Base-by-base conservation (phyloP, 2,888 invertebrate species). In the Sepioteuthis lessoniana region DNA sequence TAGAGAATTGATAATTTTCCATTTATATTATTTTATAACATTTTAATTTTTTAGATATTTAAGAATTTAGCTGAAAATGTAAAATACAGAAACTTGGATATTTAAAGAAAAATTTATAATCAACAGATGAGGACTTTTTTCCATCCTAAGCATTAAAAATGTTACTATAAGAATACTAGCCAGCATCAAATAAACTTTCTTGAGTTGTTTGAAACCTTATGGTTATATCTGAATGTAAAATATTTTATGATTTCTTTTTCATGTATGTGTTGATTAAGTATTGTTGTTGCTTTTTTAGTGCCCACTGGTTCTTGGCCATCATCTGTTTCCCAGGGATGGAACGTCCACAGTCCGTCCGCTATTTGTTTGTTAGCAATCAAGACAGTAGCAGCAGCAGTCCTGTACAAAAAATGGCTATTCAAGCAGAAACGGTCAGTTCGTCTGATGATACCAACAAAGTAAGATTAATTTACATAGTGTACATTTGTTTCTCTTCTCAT, bases 291-390 rank as follows among this genome's bases (percentile, higher is more conserved):
- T 94, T 95, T 95, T 97, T 46, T 96, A 98, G 98, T 95, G 97
- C 98, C 93, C 99, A 99, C 97, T 99, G 99, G 99, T 99, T 99
- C 97, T 98, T 99, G 96, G 99, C 99, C 3, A 98, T 99, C 93
- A 98, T 99, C 94, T 99, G 99, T 97, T 99, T 98, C 97, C 99
- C 99, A 92, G 98, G 98, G 25, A 94, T 96, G 94, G 94, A 94
- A 28, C 94, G 95, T 21, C 95, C 95, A 42, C 95, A 95, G 90
- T 94, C 95, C 31, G 94, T 95, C 91, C 94, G 92, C 13, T 96
- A 95, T 94, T 95, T 96, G 50, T 93, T 93, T 55, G 38, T 93
- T 60, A 42, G n/a, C 92, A 93, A 55, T 50, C 50, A 50, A 50
- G 50, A 50, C 19, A 55, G 50, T 37, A 42, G 16, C 25, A 90